Conservation (phyloP, 2,888 invertebrate species). For the Eudiplozoon nipponicum region DNA sequence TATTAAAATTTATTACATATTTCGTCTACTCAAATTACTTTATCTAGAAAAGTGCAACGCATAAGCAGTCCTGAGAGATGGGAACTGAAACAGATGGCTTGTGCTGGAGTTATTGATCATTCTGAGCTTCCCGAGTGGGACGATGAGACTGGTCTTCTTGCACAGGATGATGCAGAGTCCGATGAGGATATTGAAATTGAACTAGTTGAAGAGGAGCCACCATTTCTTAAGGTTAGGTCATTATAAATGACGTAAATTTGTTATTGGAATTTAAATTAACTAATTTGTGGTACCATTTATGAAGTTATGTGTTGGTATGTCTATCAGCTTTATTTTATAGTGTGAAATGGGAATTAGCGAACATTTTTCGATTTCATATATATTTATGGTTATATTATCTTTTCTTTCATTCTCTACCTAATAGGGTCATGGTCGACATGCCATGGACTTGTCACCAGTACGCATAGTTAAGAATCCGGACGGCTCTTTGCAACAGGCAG, state of each 20-base stretch:
- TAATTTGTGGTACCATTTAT: no score
- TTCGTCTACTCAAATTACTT: no score
- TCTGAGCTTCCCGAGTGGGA: constrained; percentile 85
- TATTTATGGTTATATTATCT: no score
- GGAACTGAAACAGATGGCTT: constrained; percentile 88
- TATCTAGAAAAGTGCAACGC: constrained; percentile 34
- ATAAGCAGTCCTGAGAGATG: constrained; percentile 73
- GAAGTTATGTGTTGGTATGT: no score
- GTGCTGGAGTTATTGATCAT: constrained; percentile 58
- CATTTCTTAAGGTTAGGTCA: constrained; percentile 38
- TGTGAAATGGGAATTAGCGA: no score
- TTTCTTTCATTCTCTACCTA: no score
- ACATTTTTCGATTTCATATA: no score
- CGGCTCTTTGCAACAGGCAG: constrained; percentile 82
- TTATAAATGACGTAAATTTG: not conserved
- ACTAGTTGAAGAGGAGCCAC: constrained; percentile 83
- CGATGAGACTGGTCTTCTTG: constrained; percentile 61
- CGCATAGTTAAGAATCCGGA: constrained; percentile 46
- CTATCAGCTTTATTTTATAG: no score
- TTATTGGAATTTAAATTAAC: constrained; percentile 17
- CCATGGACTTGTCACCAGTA: constrained; percentile 12
- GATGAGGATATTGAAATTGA: constrained; percentile 94
- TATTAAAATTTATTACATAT: no score
- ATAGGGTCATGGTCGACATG: constrained; percentile 4
- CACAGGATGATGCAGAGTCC: constrained; percentile 35